Percentiles rank a stretch among this genome's conserved stretches.
Evolutionary conservation across 2,888 invertebrate species (phyloP).

Genomic region (Chrysolina haemoptera): DNA sequence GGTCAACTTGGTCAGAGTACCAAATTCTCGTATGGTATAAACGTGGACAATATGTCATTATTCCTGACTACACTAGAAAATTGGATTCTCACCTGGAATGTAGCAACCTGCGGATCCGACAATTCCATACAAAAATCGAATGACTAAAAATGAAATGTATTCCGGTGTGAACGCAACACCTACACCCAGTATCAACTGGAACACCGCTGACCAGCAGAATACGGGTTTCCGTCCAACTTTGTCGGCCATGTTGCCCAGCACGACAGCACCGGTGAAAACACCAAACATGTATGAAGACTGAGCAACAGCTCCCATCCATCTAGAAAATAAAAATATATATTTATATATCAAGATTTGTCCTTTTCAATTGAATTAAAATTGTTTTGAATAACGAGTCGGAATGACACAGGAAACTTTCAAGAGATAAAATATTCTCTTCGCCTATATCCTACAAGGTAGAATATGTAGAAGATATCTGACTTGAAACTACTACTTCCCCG

Average conservation of each 20-base stretch:
- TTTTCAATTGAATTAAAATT: too few species aligned
- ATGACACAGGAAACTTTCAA: too few species aligned
- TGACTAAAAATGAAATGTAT: conserved; percentile 79
- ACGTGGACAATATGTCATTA: too few species aligned
- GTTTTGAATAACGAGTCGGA: too few species aligned
- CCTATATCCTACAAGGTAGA: too few species aligned
- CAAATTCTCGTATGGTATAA: too few species aligned
- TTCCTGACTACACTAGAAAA: too few species aligned
- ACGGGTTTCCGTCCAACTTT: conserved; percentile 83
- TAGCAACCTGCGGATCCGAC: conserved; percentile 88
- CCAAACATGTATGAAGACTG: conserved; percentile 89
- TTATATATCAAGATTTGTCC: neutral
- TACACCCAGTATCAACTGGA: conserved; percentile 80
- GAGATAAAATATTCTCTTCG: too few species aligned
- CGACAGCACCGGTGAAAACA: conserved; percentile 84
- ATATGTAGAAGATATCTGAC: too few species aligned
- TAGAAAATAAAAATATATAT: conserved; percentile 52
- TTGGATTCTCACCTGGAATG: conserved; percentile 61
- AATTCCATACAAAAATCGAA: conserved; percentile 74
- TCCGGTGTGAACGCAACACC: conserved; percentile 84
- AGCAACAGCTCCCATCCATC: conserved; percentile 87
- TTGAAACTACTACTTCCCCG: too few species aligned
- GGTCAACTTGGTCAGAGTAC: too few species aligned
- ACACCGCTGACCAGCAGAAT: conserved; percentile 82
- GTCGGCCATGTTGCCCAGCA: conserved; percentile 85